Base-by-base conservation (phyloP, 2,797 vertebrate species). In the Pseudotriccus pelzelni region DNA sequence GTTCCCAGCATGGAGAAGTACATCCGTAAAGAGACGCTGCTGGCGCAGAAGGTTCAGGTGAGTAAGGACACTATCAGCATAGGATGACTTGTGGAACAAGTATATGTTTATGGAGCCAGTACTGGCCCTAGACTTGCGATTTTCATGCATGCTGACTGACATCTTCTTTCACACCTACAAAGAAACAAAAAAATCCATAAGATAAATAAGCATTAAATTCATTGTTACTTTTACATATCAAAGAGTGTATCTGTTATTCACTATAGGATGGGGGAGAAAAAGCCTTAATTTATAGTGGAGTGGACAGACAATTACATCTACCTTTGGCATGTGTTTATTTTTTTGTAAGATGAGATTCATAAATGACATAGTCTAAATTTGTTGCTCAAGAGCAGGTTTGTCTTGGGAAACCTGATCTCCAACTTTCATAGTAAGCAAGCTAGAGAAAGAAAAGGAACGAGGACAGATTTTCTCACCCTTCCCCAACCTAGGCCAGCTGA, bases 111-210 rank as follows among this genome's bases (percentile, higher is more conserved):
- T 99, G 30, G 99, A 99, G 98, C 99, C 99, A 4, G 98, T 99
- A 97, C 99, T 99, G 98, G 99, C 99, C 85, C 99, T 97, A 6
- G 99, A 99, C 97, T 99, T 99, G 90, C 99, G 98, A 97, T 99
- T 99, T 98, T 99, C 99, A 72, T 99, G 99, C 98, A 99, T 98
- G 62, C 99, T 99, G 98, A 99, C 99, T 34, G 99, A 99, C 99
- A 99, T 99, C 99, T 99, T 99, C 98, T 98, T 99, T 98, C 98
- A 98, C 98, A 98, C 99, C 99, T 99, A 95, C 17, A 90, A 97
- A 93, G 78, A 74, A 84, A 93, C 39, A 66, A 95, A 97, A 97
- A 63, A 93, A 59, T 21, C 37, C 90, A 28, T 43, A 69, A 84
- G 46, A 84, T 91, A 84, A 97, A 94, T 73, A 21, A 62, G 10